Conservation (phyloP, 2,888 invertebrate species). For the Dolichomitus sp. region DNA sequence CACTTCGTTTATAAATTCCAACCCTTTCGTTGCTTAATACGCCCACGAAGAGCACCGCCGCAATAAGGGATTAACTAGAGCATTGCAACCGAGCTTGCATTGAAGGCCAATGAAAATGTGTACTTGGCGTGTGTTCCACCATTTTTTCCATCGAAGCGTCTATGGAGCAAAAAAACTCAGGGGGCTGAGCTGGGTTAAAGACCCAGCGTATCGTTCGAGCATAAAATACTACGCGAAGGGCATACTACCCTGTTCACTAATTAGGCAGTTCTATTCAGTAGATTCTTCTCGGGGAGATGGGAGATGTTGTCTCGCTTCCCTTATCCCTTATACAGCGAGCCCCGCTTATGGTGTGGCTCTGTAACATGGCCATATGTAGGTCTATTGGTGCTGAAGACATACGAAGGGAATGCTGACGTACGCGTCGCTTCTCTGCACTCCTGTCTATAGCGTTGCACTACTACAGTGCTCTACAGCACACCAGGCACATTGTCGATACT, state of each 20-base stretch:
- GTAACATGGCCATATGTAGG: constrained; percentile 2
- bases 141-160: background rate
- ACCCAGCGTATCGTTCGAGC: background rate
- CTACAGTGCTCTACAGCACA: background rate
- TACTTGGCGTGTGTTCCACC: background rate
- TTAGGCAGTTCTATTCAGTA: constrained; percentile 79
- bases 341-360: background rate
- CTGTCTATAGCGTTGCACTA: constrained; percentile 30
- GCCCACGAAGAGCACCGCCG: background rate
- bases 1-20: constrained; percentile 73
- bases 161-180: background rate
- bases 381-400: constrained; percentile 10
- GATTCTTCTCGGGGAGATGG: constrained; percentile 57
- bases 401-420: constrained; percentile 11
- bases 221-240: constrained; percentile 67
- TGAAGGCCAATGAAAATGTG: background rate
- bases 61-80: background rate
- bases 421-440: constrained; percentile 61
- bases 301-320: constrained; percentile 33
- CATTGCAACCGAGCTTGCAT: background rate
- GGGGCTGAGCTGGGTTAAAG: background rate
- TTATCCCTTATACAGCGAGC: constrained; percentile 15
- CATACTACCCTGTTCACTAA: constrained; percentile 79
- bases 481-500: background rate
- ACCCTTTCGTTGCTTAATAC: constrained; percentile 59